Conservation (phyloP, 1,140 invertebrate genomes). For the Bombus pascuorum region DNA sequence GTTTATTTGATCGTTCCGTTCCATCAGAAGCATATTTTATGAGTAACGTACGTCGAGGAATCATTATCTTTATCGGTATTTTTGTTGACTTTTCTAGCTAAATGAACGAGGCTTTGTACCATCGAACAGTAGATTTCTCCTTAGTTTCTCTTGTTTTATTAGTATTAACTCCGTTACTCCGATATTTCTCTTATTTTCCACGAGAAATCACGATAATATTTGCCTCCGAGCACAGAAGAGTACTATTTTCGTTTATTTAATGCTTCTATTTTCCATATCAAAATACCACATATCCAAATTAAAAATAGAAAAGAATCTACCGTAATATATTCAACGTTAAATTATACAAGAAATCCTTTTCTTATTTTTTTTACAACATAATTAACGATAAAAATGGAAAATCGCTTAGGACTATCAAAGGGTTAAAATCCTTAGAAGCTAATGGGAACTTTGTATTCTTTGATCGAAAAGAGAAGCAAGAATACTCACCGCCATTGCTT, state of each 20-base stretch:
- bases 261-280: too few relatives aligned
- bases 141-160: background rate
- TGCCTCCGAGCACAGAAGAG: too few relatives aligned
- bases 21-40: background rate
- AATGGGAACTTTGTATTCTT: background rate
- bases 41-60: background rate
- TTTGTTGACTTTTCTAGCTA: background rate
- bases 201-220: background rate
- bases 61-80: background rate
- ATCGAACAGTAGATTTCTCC: background rate
- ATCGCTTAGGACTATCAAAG: background rate
- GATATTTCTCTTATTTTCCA: background rate
- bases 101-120: background rate
- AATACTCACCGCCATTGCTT: slow-evolving; percentile 86
- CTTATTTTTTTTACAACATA: too few relatives aligned
- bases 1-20: background rate
- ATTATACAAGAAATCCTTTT: background rate
- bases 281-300: background rate
- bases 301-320: too few relatives aligned
- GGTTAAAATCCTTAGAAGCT: background rate
- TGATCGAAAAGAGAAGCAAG: background rate
- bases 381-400: background rate
- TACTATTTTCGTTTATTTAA: background rate
- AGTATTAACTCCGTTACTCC: background rate
- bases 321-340: too few relatives aligned